A percentile compares a stretch with the other conserved stretches of the same genome.
Evolutionary conservation across 2,797 vertebrate species (phyloP).

Genomic region (Eupleurogrammus muticus): DNA sequence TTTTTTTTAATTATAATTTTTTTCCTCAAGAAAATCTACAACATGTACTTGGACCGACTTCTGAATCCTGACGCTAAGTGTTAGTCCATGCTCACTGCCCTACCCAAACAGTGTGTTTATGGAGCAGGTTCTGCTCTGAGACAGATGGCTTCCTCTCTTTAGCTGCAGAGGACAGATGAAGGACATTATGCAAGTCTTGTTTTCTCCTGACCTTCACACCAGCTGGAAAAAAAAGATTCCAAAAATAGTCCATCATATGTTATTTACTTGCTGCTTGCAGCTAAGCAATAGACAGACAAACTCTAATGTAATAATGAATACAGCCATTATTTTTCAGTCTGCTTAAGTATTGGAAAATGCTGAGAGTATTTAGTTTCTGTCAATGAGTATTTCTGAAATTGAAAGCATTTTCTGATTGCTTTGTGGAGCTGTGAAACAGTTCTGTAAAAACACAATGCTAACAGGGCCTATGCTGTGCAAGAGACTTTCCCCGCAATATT

Average conservation of each 20-base stretch:
- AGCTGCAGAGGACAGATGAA: conserved; percentile 63
- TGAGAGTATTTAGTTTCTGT: conserved; percentile 2
- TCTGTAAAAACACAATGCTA: conserved; percentile 31
- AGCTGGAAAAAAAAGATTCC: conserved; percentile 33
- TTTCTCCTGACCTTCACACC: conserved; percentile 45
- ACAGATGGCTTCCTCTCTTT: conserved; percentile 62
- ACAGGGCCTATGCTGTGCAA: conserved; percentile 4
- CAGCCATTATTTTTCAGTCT: conserved; percentile 2
- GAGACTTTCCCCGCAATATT: not conserved
- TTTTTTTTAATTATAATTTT: no score
- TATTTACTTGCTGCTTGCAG: conserved; percentile 27
- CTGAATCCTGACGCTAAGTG: conserved; percentile 6
- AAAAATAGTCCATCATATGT: conserved; percentile 31
- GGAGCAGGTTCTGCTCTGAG: conserved; percentile 45
- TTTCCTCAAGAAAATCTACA: no score
- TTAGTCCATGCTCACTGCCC: conserved; percentile 19
- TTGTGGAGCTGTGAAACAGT: not conserved
- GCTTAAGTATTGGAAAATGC: not conserved
- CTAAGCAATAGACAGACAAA: conserved; percentile 7
- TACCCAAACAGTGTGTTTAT: conserved; percentile 55
- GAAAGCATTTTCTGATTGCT: conserved; percentile 8
- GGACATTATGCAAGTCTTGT: conserved; percentile 54
- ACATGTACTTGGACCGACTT: no score
- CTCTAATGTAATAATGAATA: not conserved
- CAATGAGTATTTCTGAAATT: not conserved